Percentiles rank a stretch among this genome's conserved stretches.
Evolutionary conservation across 2,113 vertebrate species (phyloP).

Genomic region (Aspidoscelis tigris): DNA sequence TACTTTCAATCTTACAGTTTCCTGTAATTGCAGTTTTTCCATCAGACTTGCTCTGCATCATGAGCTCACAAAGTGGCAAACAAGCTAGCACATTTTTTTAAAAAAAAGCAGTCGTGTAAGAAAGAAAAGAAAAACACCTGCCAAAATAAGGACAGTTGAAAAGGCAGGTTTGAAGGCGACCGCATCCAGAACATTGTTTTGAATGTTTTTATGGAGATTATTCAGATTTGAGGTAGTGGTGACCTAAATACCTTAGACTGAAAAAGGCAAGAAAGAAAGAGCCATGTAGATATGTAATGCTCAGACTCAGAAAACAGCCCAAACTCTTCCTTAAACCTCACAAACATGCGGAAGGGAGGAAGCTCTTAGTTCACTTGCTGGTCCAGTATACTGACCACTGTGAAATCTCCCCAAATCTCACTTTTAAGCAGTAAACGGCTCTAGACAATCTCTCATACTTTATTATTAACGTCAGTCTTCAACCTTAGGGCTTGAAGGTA

Average conservation of each 20-base stretch:
- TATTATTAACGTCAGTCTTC: neutral
- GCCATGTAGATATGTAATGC: neutral
- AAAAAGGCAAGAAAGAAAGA: neutral
- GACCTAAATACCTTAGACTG: fast-evolving
- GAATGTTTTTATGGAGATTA: constrained; percentile 17
- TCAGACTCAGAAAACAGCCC: neutral
- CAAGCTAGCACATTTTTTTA: neutral
- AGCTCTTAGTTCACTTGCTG: no score
- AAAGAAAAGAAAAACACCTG: neutral
- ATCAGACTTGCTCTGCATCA: constrained; percentile 25
- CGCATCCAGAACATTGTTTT: neutral
- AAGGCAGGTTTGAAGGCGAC: neutral
- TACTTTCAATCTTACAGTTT: constrained; percentile 39
- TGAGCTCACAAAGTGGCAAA: neutral
- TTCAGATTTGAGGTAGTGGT: neutral
- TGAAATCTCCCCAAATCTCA: no score
- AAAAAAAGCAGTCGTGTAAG: neutral
- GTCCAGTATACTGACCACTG: no score
- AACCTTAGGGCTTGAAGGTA: no score
- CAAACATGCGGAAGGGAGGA: no score
- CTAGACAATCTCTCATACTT: neutral
- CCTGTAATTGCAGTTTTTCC: constrained; percentile 27
- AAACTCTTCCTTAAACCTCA: no score
- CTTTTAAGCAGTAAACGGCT: no score
- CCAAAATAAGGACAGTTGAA: neutral